Percentiles rank a stretch among this genome's conserved stretches.
phyloP scores from a whole-genome alignment of 2,888 invertebrate genomes.

The Synergus gifuensis region DNA sequence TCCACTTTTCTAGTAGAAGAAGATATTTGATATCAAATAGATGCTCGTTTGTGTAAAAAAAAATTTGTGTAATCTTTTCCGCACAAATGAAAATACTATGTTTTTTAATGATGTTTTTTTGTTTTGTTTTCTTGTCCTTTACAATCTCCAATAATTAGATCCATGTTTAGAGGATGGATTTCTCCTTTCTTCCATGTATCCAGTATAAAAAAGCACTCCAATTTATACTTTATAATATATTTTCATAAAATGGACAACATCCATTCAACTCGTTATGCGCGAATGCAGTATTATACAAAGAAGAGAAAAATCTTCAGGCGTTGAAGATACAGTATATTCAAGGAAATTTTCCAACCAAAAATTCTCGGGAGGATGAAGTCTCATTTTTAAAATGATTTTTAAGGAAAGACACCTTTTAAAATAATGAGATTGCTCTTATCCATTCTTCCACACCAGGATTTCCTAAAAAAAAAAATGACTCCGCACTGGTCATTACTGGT shows the following conservation, averaged over 20 bases:
- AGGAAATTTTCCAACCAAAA: not conserved
- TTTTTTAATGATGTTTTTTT: too few species aligned
- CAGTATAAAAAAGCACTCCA: not conserved
- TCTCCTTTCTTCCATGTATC: too few species aligned
- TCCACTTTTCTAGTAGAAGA: too few species aligned
- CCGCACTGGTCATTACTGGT: not conserved
- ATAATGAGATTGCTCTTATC: not conserved
- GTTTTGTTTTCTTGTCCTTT: too few species aligned
- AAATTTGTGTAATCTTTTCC: too few species aligned
- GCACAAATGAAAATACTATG: too few species aligned
- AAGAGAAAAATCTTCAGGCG: too few species aligned
- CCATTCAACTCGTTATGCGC: not conserved
- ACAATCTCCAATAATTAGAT: not conserved
- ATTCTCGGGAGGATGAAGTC: not conserved
- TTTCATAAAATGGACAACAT: not conserved
- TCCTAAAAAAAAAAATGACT: not conserved
- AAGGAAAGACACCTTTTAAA: not conserved
- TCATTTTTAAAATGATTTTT: not conserved
- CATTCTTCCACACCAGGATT: not conserved
- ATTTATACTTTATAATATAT: not conserved
- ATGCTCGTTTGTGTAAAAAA: too few species aligned
- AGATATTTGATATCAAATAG: too few species aligned
- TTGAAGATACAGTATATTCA: not conserved
- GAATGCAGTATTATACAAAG: too few species aligned
- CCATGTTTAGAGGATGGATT: too few species aligned